Evolutionary conservation across 2,888 invertebrate genomes (phyloP).

Genomic region (Drosophila niveifrons): DNA sequence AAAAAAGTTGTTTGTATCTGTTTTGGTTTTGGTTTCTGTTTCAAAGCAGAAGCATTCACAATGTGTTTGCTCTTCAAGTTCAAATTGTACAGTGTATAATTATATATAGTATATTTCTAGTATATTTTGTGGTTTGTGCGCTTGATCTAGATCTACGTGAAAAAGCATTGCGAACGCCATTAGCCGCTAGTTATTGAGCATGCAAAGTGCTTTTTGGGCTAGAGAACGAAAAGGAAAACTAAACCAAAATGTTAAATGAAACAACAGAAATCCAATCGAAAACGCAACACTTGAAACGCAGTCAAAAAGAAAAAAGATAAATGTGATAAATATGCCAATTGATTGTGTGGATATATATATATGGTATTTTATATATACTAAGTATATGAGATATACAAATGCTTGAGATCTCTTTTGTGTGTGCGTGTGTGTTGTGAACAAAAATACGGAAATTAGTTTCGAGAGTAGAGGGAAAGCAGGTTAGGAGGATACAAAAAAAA

Average conservation of each 20-base stretch:
- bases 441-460: constrained; percentile 41
- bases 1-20: constrained; percentile 18
- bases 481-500: constrained; percentile 42
- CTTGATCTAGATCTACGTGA: constrained; percentile 57
- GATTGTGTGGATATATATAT: constrained; percentile 34
- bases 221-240: constrained; percentile 32
- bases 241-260: constrained; percentile 17
- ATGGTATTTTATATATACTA: constrained; percentile 16
- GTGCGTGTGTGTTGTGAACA: constrained; percentile 12
- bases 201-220: constrained; percentile 68
- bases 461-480: background rate
- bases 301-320: constrained; percentile 31
- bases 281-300: constrained; percentile 41
- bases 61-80: constrained; percentile 34
- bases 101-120: constrained; percentile 3
- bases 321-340: constrained; percentile 59
- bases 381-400: constrained; percentile 38
- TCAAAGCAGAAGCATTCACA: constrained; percentile 35
- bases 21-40: background rate
- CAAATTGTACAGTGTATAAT: constrained; percentile 41
- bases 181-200: constrained; percentile 59
- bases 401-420: constrained; percentile 29
- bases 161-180: constrained; percentile 69
- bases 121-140: constrained; percentile 33
- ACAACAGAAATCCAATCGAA: constrained; percentile 29